These are phyloP conservation scores for Phalanger gymnotis DNA, from an alignment of 2,797 vertebrate species.

Conservation along the genomic window DNA sequence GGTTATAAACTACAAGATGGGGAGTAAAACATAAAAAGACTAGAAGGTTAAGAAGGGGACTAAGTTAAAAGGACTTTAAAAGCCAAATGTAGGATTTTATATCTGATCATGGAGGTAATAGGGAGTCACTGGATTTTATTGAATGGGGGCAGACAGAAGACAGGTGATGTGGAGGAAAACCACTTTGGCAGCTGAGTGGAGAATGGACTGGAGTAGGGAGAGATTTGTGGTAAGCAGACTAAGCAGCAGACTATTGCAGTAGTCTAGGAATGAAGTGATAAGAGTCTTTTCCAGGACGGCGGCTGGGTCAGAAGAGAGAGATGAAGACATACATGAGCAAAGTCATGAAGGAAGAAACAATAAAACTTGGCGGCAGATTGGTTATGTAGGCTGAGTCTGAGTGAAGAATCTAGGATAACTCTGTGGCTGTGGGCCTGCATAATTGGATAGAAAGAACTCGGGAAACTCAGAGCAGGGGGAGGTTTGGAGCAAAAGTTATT, in stretches of 20 bases:
- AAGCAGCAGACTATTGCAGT: neutral
- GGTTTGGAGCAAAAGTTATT: neutral
- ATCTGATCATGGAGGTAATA: neutral
- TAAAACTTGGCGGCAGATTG: neutral
- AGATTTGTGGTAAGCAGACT: neutral
- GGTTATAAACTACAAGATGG: neutral
- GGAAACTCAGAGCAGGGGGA: neutral
- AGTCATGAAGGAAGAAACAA: neutral
- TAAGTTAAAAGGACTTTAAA: neutral
- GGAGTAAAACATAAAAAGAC: neutral
- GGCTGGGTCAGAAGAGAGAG: neutral
- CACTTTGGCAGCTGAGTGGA: neutral
- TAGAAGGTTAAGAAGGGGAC: neutral
- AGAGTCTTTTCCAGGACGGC: neutral
- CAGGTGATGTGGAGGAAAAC: neutral
- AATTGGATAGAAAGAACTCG: neutral
- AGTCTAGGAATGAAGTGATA: neutral
- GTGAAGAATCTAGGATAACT: neutral
- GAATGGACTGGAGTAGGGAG: neutral
- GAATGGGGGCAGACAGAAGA: neutral
- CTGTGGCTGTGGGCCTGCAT: neutral
- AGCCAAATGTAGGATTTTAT: neutral
- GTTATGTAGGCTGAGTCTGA: neutral
- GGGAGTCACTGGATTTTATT: neutral
- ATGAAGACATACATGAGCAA: neutral